Conservation (phyloP, 2,888 invertebrate species). For the Gisinianus flammeolus region DNA sequence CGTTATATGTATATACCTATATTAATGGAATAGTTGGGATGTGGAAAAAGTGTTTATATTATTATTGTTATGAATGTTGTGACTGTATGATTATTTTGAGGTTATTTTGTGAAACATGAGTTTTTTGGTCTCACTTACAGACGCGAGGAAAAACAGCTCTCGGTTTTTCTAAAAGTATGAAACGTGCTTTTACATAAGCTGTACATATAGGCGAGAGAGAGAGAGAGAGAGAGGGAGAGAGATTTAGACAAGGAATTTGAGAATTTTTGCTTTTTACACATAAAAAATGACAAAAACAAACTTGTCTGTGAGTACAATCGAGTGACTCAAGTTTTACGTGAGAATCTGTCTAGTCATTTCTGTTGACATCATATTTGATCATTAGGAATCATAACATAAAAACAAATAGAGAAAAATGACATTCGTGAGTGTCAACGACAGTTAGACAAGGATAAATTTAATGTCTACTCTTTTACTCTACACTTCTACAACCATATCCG, state of each 20-base stretch:
- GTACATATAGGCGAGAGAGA: too few relatives aligned
- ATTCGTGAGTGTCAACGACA: constrained; percentile 25
- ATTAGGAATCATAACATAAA: background rate
- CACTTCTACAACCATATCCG: too few relatives aligned
- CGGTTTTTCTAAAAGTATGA: background rate
- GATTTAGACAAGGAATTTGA: background rate
- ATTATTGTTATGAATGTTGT: background rate
- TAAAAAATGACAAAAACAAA: too few relatives aligned
- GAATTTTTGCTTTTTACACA: background rate
- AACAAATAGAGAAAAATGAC: background rate
- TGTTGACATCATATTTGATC: constrained; percentile 6
- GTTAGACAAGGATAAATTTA: constrained; percentile 21
- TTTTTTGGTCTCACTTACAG: background rate
- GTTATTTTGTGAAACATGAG: constrained; percentile 5
- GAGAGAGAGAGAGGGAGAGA: too few relatives aligned
- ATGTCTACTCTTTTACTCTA: too few relatives aligned
- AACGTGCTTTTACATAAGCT: background rate
- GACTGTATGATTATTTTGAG: background rate
- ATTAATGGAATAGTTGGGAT: too few relatives aligned
- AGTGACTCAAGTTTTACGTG: too few relatives aligned
- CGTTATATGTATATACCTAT: too few relatives aligned
- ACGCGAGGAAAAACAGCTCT: background rate
- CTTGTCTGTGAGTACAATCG: background rate
- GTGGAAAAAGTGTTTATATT: background rate
- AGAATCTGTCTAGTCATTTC: constrained; percentile 14